These are phyloP conservation scores for Cephalotes varians DNA, from an alignment of 2,888 invertebrate species.

Conservation along the genomic window DNA sequence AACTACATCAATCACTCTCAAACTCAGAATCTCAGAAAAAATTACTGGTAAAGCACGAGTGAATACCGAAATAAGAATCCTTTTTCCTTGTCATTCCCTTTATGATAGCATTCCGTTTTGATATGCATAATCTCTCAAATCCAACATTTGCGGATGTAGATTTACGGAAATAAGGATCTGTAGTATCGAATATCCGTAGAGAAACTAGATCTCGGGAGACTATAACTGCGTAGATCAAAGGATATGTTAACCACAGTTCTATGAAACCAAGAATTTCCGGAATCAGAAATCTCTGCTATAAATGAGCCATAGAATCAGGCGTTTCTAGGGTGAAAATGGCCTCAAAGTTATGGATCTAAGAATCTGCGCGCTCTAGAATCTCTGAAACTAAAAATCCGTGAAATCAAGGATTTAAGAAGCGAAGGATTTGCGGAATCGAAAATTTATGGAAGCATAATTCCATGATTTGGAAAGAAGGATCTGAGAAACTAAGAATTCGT, in stretches of 20 bases:
- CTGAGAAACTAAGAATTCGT: not conserved
- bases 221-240: conserved; percentile 34
- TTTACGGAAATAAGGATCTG: conserved; percentile 27
- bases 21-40: conserved; percentile 4
- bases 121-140: conserved; percentile 7
- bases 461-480: conserved; percentile 27
- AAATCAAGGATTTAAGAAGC: conserved; percentile 39
- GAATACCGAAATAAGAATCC: not conserved
- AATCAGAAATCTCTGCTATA: conserved; percentile 22
- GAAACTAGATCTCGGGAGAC: conserved; percentile 31
- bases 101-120: not conserved
- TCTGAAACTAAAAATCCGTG: conserved; percentile 34
- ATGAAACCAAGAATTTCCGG: conserved; percentile 33
- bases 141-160: conserved; percentile 17
- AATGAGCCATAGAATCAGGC: conserved; percentile 22
- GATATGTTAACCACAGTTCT: conserved; percentile 36
- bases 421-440: conserved; percentile 20
- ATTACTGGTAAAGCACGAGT: conserved; percentile 9
- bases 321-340: not conserved
- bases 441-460: conserved; percentile 36
- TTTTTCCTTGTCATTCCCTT: not conserved
- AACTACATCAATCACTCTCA: conserved; percentile 18
- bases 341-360: conserved; percentile 14
- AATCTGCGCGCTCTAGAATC: conserved; percentile 37
- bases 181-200: conserved; percentile 40